Base-by-base conservation (phyloP, 2,888 invertebrate species). In the Microctonus aethiopoides region DNA sequence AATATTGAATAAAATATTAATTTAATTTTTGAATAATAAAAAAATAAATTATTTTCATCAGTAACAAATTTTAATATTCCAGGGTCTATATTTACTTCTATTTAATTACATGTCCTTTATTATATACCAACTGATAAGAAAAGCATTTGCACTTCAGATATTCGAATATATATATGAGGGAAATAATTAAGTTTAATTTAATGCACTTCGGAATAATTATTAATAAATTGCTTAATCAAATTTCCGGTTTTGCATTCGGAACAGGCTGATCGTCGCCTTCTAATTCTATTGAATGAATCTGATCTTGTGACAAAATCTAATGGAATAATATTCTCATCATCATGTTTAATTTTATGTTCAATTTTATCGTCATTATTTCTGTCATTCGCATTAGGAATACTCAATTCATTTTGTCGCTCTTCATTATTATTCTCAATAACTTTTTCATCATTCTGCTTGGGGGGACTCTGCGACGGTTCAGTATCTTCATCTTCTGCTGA, bases 261-360 rank as follows among this genome's bases (percentile, higher is more conserved):
- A 32, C 65, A 65, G 20, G 51, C 6, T 32, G 70, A 61, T 24
- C 70, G 65, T 3, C 70, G 70, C 39, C 32, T 51, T 16, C 70
- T 54, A 0, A 68, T 62, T 46, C 63, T 62, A 56, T 68, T 68
- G 20, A 57, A 4, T 9, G 62, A 26, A 29, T 68, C 68, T 1
- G 62, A 5, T 16, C 62, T 46, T 4, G 62, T 63, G 2, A 63
- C 22, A 20, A 41, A 63, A 51, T 63, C 51, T 41, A 63, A 20
- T 2, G 32, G 20, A 9, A 46, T 16, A 46, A 39, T 32, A 20
- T 34, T 32, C 2, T 69, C 65, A 10, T 65, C 65, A 26, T 9
- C 54, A 16, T 41, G 34, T 6, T 65, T 65, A 26, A n/a, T 26
- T 60, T 67, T 67, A 9, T 24, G 60, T 11, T 67, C 51, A 2